phyloP scores from a whole-genome alignment of 1,140 invertebrate species.

The Zaprionus kolodkinae region DNA sequence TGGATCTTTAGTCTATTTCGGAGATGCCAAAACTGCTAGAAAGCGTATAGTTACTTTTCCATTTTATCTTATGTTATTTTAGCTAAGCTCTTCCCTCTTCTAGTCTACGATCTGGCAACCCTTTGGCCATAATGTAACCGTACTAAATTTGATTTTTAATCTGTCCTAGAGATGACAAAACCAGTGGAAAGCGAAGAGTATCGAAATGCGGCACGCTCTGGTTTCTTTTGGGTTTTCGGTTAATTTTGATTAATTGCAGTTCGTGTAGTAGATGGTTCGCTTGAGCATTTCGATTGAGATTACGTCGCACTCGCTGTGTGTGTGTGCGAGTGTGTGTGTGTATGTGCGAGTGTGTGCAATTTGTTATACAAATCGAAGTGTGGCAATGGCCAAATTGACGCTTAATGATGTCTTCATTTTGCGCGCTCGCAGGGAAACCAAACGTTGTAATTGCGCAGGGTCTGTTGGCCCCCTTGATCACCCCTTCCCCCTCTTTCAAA shows the following conservation, averaged over 20 bases:
- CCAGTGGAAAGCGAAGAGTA: conserved; percentile 21
- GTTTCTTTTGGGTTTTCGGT: conserved; percentile 18
- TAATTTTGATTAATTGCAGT: conserved; percentile 55
- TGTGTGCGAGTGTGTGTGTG: conserved; percentile 18
- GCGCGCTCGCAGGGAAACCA: conserved; percentile 49
- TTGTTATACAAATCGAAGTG: conserved; percentile 69
- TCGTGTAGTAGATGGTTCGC: conserved; percentile 40
- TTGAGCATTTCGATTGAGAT: conserved; percentile 36
- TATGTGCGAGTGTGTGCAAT: conserved; percentile 59
- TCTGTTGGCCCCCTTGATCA: conserved; percentile 44
- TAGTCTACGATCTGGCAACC: not conserved
- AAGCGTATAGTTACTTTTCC: too few relatives aligned
- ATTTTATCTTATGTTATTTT: too few relatives aligned
- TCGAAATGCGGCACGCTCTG: conserved; percentile 11
- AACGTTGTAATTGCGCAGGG: conserved; percentile 67
- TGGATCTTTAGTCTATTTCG: not conserved
- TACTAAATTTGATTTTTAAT: not conserved
- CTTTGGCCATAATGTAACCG: not conserved
- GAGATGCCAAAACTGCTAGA: not conserved
- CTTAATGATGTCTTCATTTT: conserved; percentile 80
- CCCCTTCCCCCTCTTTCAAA: conserved; percentile 19
- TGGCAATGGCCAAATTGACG: conserved; percentile 73
- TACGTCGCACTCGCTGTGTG: conserved; percentile 18
- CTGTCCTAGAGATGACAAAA: conserved; percentile 1
- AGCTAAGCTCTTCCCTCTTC: too few relatives aligned